A percentile compares a stretch with the other conserved stretches of the same genome.
These are phyloP conservation scores for Teleopsis dalmanni DNA, from an alignment of 1,140 invertebrate species.

Conservation along the genomic window DNA sequence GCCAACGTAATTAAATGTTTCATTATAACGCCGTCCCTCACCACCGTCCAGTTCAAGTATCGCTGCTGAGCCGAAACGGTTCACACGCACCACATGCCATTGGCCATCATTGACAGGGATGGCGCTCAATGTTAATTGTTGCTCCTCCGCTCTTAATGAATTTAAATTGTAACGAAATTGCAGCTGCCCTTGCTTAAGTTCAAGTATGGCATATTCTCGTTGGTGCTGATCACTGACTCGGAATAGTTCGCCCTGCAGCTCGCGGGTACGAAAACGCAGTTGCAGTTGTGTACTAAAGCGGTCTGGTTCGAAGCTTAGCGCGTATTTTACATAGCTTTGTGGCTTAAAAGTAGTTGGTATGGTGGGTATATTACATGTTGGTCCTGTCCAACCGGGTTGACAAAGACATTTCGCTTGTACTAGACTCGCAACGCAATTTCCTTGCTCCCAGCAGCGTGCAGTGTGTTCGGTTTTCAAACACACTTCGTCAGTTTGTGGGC, in stretches of 20 bases:
- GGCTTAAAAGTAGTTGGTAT: constrained; percentile 54
- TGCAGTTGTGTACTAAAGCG: constrained; percentile 56
- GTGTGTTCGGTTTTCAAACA: constrained; percentile 48
- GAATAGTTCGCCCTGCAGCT: constrained; percentile 56
- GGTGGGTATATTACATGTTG: constrained; percentile 51
- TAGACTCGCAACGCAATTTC: constrained; percentile 55
- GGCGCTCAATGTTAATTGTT: constrained; percentile 51
- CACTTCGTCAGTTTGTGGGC: constrained; percentile 52
- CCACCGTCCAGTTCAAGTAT: constrained; percentile 61
- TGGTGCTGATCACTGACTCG: constrained; percentile 57
- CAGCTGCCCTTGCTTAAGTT: constrained; percentile 52
- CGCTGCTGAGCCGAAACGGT: constrained; percentile 56
- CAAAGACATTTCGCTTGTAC: constrained; percentile 57
- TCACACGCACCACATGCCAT: constrained; percentile 60
- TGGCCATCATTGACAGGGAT: constrained; percentile 61
- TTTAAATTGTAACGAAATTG: constrained; percentile 60
- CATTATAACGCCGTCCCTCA: constrained; percentile 62
- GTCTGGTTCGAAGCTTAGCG: constrained; percentile 58
- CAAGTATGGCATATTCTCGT: constrained; percentile 58
- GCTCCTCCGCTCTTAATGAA: constrained; percentile 50
- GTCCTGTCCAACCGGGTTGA: constrained; percentile 56
- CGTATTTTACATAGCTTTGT: constrained; percentile 62
- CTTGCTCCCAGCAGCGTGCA: constrained; percentile 51
- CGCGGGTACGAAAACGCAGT: constrained; percentile 59
- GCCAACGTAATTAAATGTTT: constrained; percentile 54